Evolutionary conservation across 2,113 vertebrate species (phyloP).

Genomic region (Nothobranchius furzeri): DNA sequence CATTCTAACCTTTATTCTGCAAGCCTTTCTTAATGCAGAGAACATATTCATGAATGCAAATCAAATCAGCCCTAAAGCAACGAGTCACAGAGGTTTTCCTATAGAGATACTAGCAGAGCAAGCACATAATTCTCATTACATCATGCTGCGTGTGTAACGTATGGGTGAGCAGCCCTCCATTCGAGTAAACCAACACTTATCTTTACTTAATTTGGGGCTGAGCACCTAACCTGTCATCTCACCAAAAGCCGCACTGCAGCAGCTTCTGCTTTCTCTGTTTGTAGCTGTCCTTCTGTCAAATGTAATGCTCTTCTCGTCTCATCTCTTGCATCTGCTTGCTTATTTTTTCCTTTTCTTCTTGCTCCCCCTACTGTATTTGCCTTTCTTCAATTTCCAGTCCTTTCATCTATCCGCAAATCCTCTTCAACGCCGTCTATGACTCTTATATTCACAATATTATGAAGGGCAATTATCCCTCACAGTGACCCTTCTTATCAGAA

Average conservation of each 20-base stretch:
- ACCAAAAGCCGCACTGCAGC: slow-evolving; percentile 74
- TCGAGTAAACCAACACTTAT: slow-evolving; percentile 8
- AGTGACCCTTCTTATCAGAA: slow-evolving; percentile 19
- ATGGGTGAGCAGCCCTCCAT: too few relatives aligned
- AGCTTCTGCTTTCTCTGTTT: slow-evolving; percentile 41
- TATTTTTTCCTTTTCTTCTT: slow-evolving; percentile 56
- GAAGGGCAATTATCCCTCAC: slow-evolving; percentile 69
- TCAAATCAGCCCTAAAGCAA: slow-evolving; percentile 28
- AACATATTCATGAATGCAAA: slow-evolving; percentile 48
- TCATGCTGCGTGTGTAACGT: background rate
- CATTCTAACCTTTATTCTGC: slow-evolving; percentile 1
- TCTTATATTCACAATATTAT: slow-evolving; percentile 43
- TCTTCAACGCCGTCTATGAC: background rate
- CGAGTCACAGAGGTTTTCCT: slow-evolving; percentile 20
- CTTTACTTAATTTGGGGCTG: slow-evolving; percentile 37
- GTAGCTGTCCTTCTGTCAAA: slow-evolving; percentile 32
- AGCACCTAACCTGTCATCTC: slow-evolving; percentile 51
- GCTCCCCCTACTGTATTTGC: slow-evolving; percentile 59
- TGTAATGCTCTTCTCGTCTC: slow-evolving; percentile 15
- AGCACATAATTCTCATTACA: slow-evolving; percentile 23
- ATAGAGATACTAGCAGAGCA: slow-evolving; percentile 30
- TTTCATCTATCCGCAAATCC: background rate
- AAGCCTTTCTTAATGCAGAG: slow-evolving; percentile 19
- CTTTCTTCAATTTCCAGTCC: slow-evolving; percentile 11
- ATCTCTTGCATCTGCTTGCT: slow-evolving; percentile 3